Evolutionary conservation across 2,888 invertebrate genomes (phyloP), one percentile per base, ranked within the genome.

Genomic region (Argyra leucocephala): DNA sequence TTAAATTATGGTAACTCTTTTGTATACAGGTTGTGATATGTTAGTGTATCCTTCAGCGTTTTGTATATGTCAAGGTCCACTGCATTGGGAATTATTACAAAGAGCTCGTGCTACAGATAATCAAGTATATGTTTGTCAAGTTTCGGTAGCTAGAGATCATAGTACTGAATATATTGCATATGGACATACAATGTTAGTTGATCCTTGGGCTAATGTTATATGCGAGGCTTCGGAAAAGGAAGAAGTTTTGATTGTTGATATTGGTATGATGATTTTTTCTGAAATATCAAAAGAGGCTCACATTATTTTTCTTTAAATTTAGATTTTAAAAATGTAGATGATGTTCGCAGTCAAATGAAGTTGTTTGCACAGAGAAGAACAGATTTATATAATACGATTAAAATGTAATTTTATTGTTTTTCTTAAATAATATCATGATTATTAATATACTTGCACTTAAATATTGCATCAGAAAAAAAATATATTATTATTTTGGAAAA

Each of bases 21-120:
- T 31, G 31, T 26, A 26, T 26, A 12, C 73, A 88, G 93, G 90
- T 0, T 96, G 96, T 74, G 85, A 92, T 61, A 77, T 96, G 71
- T 79, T 97, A 48, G 81, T 97, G 59, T 97, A 95, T 81, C 96
- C 97, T 0, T 95, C 90, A 23, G 96, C 96, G 3, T 97, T 97
- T 58, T 76, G 76, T 67, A 72, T 73, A 36, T 73, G 74, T 48
- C 77, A 76, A 69, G 97, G 97, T 0, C 95, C 96, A 0, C 81
- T 88, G 65, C 96, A 97, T 79, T 98, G 96, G 95, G 90, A 94
- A 75, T 78, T 94, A 5, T 81, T 97, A 22, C 88, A 87, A 67
- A 83, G 91, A 61, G 85, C 87, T 0, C 83, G 96, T 63, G 96
- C 97, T 48, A 82, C 87, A 37, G 96, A 97, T 81, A 90, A 91